Evolutionary conservation across 2,888 invertebrate genomes (phyloP), one percentile per base, ranked within the genome.

Genomic region (Microctonus hyperodae): DNA sequence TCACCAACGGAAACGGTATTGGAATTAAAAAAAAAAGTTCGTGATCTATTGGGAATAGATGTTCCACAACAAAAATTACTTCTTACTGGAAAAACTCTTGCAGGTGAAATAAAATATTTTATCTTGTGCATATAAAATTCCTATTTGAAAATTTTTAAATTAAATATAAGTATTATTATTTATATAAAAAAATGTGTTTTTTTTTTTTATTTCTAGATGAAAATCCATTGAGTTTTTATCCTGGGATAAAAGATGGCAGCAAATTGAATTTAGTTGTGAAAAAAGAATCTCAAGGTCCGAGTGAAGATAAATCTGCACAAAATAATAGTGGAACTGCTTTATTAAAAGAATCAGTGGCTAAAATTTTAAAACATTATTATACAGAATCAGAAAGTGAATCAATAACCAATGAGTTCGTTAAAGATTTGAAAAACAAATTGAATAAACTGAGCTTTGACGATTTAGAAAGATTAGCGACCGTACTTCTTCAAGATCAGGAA

Each of bases 251-350:
- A 81, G 91, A 93, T 69, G 93, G 92, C 1, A 88, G 90, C 16
- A 93, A 91, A 82, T 79, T 94, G 53, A 91, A 91, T 78, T 84
- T 93, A 68, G 86, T 92, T 28, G 88, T 92, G 4, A 91, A 90
- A 78, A 92, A 91, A 75, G 66, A 69, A 0, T 69, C 70, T 13
- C 73, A 75, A 59, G 77, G 75, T 16, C 70, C 79, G n/a, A 73
- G 72, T 55, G 74, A 79, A 31, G 73, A 64, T 0, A 81, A 75
- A 70, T 61, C 74, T 25, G 25, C 70, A 0, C 57, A 72, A 0
- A 67, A 68, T 3, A 76, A 74, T 57, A 67, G 70, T 0, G 79
- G 83, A 51, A 72, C 77, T 11, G 72, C 90, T 63, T 85, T 88
- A 0, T 82, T 93, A 0, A 86, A 87, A 69, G 88, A 89, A 56